Conservation (phyloP, 1,140 invertebrate species). For the Wasmannia auropunctata region DNA sequence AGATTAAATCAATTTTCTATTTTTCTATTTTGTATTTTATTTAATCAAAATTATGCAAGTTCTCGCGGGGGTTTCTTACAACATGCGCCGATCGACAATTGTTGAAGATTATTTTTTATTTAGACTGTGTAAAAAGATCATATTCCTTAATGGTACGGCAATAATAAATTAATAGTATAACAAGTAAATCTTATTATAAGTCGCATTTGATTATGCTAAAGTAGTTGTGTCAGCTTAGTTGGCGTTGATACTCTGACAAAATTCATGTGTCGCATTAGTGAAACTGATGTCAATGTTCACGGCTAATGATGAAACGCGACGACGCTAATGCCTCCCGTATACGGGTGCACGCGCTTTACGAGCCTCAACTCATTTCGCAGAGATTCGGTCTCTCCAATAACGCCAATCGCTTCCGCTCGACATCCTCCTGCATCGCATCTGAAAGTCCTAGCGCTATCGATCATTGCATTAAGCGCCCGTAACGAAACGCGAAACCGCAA, state of each 20-base stretch:
- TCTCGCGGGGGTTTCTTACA: too few relatives aligned
- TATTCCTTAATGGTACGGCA: too few relatives aligned
- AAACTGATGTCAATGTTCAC: not conserved
- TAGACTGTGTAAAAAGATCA: not conserved
- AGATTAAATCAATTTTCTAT: not conserved
- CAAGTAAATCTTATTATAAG: too few relatives aligned
- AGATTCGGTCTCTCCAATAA: conserved; percentile 19
- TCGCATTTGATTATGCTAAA: too few relatives aligned
- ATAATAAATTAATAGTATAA: too few relatives aligned
- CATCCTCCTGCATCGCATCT: not conserved
- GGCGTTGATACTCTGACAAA: not conserved
- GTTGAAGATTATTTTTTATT: not conserved
- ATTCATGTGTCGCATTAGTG: not conserved
- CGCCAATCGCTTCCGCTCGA: conserved; percentile 13
- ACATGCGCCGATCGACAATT: not conserved
- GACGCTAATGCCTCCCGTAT: not conserved
- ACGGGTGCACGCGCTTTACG: not conserved
- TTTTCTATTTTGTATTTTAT: too few relatives aligned
- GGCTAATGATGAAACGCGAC: not conserved
- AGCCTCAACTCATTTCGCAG: not conserved
- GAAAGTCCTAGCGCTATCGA: conserved; percentile 27
- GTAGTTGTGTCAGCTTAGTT: too few relatives aligned
- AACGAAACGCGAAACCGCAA: conserved; percentile 48
- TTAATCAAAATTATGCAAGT: not conserved
- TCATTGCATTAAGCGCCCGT: not conserved